Base-by-base conservation (phyloP, 2,888 invertebrate species). In the Malthinus seriepunctatus region DNA sequence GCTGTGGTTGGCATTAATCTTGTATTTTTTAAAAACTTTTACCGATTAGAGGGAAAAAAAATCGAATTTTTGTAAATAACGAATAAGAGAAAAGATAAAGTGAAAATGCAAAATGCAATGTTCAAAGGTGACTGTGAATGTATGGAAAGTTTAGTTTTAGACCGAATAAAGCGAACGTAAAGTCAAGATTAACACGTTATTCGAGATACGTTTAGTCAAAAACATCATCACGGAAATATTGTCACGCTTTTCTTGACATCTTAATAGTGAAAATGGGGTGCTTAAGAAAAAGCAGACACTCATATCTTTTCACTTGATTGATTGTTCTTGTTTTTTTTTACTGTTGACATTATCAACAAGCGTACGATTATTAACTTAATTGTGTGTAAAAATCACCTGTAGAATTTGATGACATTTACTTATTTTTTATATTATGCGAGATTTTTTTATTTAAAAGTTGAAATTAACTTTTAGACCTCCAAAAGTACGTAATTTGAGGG, bases 161-260 rank as follows among this genome's bases (percentile, higher is more conserved):
- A 23, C 23, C 23, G 23, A 45, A 39, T 32, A 37, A 45, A 35
- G 51, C 37, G 39, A 38, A 35, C 52, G 39, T 48, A 49, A 32
- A 46, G 56, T 37, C 42, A 42, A 45, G 60, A 63, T 64, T 64
- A 63, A 64, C 62, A 64, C 62, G 63, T 64, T 62, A 56, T 42
- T 52, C 58, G 38, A 52, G 55, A 56, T 48, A 45, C 42, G 56
- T 45, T 53, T 56, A 44, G 42, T 49, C 56, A 66, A 63, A 63
- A 65, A 65, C 54, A 42, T 49, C 54, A 60, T 66, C 59, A 64
- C 62, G 61, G 63, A 64, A 66, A 67, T 67, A 67, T 64, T 66
- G 67, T 65, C 67, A 66, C 67, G 67, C 64, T 60, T 65, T 51
- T 57, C 60, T 57, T 64, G 64, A 66, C 63, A 57, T 62, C 62